These are phyloP conservation scores for Jordanella pulchra DNA, from an alignment of 2,797 vertebrate species.

Conservation along the genomic window DNA sequence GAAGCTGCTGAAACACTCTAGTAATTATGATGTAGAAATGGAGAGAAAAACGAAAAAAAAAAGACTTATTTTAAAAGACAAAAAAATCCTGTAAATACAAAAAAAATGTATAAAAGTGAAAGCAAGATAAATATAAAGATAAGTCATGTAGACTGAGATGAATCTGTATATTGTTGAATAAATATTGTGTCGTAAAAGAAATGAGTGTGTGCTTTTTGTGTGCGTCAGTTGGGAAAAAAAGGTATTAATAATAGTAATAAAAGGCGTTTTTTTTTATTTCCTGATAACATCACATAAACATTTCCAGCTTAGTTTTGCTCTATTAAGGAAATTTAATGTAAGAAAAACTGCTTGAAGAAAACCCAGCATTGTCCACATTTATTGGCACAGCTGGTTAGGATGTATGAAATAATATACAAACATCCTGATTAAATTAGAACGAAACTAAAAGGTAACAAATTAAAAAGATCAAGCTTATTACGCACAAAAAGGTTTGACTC, in stretches of 20 bases:
- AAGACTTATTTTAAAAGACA: conserved; percentile 93
- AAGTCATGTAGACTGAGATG: conserved; percentile 82
- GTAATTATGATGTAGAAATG: conserved; percentile 94
- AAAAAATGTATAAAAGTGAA: conserved; percentile 88
- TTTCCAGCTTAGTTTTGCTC: neutral
- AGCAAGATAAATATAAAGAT: conserved; percentile 72
- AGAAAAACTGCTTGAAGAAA: neutral
- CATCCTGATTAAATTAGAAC: too few species aligned
- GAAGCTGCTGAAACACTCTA: conserved; percentile 84
- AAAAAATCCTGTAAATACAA: conserved; percentile 90
- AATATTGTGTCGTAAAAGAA: conserved; percentile 87
- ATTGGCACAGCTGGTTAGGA: neutral
- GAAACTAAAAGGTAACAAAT: neutral
- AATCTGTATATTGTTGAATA: conserved; percentile 95
- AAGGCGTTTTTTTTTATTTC: too few species aligned
- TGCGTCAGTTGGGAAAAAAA: neutral
- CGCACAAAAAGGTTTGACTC: too few species aligned
- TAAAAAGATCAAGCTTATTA: too few species aligned
- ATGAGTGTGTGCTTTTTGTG: conserved; percentile 16
- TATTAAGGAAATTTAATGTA: neutral
- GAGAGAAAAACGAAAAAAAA: conserved; percentile 55
- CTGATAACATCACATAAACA: neutral
- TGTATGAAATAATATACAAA: too few species aligned
- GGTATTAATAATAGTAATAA: too few species aligned
- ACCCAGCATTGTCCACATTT: neutral